Evolutionary conservation across 1,140 invertebrate species (phyloP).

Genomic region (Lamellibrachia luymesi): DNA sequence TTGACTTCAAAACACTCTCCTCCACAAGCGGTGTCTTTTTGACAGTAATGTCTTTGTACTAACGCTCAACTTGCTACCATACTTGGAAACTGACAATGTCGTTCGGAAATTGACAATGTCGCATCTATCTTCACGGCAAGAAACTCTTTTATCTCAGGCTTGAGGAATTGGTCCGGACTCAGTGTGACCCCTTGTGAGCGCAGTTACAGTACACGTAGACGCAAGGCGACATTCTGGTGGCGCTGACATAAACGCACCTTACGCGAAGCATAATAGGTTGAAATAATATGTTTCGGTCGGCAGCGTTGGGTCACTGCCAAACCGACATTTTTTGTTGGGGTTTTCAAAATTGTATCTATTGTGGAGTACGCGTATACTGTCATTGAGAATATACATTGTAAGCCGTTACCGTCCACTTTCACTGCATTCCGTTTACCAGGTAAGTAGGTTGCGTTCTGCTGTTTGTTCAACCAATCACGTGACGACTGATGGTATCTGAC

Average conservation of each 20-base stretch:
- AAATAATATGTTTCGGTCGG: not conserved
- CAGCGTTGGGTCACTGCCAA: not conserved
- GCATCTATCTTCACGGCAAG: not conserved
- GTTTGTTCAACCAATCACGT: not conserved
- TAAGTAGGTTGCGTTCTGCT: not conserved
- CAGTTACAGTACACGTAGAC: not conserved
- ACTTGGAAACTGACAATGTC: constrained; percentile 9
- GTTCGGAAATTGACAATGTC: not conserved
- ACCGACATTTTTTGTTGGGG: not conserved
- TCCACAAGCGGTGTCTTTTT: not conserved
- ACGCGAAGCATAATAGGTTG: not conserved
- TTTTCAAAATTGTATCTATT: constrained; percentile 7
- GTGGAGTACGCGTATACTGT: constrained; percentile 6
- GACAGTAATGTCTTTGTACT: not conserved
- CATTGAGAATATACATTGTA: constrained; percentile 12
- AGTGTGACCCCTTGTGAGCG: not conserved
- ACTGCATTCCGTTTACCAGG: not conserved
- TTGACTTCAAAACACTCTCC: not conserved
- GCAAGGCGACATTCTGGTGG: constrained; percentile 3
- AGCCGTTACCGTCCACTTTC: not conserved
- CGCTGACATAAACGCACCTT: not conserved
- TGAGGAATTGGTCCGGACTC: not conserved
- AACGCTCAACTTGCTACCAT: not conserved
- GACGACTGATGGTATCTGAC: too few species aligned
- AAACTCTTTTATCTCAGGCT: not conserved